Conservation (phyloP, 2,888 invertebrate genomes). For the Noctuana brunneofusca region DNA sequence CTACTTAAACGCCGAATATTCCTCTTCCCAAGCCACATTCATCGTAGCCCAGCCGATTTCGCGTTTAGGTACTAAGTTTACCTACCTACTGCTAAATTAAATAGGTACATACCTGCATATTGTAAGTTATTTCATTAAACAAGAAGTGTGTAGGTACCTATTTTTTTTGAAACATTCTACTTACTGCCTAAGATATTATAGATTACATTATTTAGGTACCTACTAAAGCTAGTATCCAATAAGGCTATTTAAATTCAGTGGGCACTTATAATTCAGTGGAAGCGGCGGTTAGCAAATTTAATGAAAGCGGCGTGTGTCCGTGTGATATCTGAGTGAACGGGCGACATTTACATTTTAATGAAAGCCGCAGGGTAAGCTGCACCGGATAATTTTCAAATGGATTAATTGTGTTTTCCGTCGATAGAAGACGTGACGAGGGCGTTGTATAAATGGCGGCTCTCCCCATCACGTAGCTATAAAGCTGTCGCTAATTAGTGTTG, state of each 20-base stretch:
- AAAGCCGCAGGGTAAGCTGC: conserved; percentile 59
- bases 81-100: too few species aligned
- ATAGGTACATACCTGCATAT: too few species aligned
- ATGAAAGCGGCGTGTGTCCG: conserved; percentile 42
- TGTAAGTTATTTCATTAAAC: too few species aligned
- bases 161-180: too few species aligned
- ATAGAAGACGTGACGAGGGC: conserved; percentile 39
- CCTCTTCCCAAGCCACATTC: too few species aligned
- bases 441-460: conserved; percentile 30
- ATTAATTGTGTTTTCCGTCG: conserved; percentile 60
- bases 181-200: neutral
- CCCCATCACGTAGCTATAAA: conserved; percentile 12
- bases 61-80: too few species aligned
- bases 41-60: too few species aligned
- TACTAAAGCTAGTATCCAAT: neutral
- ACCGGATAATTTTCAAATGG: conserved; percentile 67
- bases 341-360: conserved; percentile 72
- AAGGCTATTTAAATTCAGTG: conserved; percentile 13
- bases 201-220: neutral
- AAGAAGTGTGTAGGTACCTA: too few species aligned
- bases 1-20: too few species aligned
- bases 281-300: conserved; percentile 37
- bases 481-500: neutral
- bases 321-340: conserved; percentile 43
- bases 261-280: conserved; percentile 19